These are phyloP conservation scores for Pseudochaenichthys georgianus DNA, from an alignment of 2,797 vertebrate species.

Conservation along the genomic window DNA sequence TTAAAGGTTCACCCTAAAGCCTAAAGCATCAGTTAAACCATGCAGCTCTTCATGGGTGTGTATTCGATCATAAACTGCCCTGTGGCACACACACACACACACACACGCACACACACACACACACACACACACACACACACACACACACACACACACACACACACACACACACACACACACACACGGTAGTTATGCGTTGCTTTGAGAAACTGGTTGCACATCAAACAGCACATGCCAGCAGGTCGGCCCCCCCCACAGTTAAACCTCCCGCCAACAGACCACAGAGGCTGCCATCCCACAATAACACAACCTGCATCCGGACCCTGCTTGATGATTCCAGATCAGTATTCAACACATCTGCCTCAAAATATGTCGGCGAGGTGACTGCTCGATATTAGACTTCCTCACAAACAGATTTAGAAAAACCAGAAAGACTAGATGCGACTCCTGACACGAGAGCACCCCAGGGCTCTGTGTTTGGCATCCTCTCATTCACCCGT, in stretches of 20 bases:
- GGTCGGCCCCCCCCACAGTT: constrained; percentile 9
- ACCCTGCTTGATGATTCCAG: not conserved
- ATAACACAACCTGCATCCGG: constrained; percentile 13
- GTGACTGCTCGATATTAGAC: not conserved
- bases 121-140: too few relatives aligned
- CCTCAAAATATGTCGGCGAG: not conserved
- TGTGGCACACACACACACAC: too few relatives aligned
- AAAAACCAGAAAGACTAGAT: not conserved
- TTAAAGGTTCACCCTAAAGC: constrained; percentile 31
- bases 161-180: not conserved
- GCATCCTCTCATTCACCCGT: not conserved
- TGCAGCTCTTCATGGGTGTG: not conserved
- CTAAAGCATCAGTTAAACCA: constrained; percentile 6
- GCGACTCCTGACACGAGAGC: not conserved
- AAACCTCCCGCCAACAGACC: constrained; percentile 3
- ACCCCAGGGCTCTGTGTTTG: not conserved
- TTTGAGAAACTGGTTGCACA: constrained; percentile 38
- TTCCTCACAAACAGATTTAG: constrained; percentile 1
- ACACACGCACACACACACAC: too few relatives aligned
- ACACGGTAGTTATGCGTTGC: not conserved
- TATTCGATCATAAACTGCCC: constrained; percentile 4
- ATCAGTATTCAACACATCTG: not conserved
- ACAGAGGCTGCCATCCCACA: constrained; percentile 6
- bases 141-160: not conserved
- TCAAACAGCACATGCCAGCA: constrained; percentile 34